Evolutionary conservation across 2,113 vertebrate species (phyloP), one percentile per base, ranked within the genome.

Genomic region (Triplophysa siluroides): DNA sequence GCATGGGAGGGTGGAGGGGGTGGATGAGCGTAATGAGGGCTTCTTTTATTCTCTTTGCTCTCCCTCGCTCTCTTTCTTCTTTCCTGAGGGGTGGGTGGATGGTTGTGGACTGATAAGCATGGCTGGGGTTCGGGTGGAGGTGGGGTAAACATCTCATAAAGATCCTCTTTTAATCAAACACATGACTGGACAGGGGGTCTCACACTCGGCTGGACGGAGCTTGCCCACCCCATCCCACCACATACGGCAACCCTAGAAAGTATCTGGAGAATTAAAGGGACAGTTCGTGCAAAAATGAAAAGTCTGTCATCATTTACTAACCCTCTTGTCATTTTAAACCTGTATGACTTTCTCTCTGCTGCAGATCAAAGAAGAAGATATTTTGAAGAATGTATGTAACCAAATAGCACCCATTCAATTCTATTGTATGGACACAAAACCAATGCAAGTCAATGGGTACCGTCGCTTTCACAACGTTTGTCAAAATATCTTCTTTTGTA

Each of bases 161-260:
- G 90, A 91, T 89, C 62, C 81, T 87, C 89, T 92, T 91, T 92
- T 90, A 76, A 92, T 93, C 90, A 91, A 85, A 89, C 85, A 87
- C 89, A 85, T 86, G 88, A 90, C 87, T 88, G 92, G 88, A 90
- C 89, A 90, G 88, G 85, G 81, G 87, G 90, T 86, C 85, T 69
- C 90, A 65, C 54, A 78, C 65, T 88, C 83, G 47, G 54, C 58
- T 52, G n/a, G 26, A 52, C 12, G 26, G 21, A 62, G 16, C 85
- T 89, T 84, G 89, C 86, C 86, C 83, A 85, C 52, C 29, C 47
- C 8, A 56, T 56, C 50, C 61, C 23, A 29, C 23, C 43, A 68
- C n/a, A 16, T 24, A 18, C 29, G 9, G 18, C 2, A 6, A 6
- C 8, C 18, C 50, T n/a, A 56, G 33, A 56, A 41, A 60, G 1